These are phyloP conservation scores for Steinernema carpocapsae DNA, from an alignment of 2,888 invertebrate genomes.

Conservation along the genomic window DNA sequence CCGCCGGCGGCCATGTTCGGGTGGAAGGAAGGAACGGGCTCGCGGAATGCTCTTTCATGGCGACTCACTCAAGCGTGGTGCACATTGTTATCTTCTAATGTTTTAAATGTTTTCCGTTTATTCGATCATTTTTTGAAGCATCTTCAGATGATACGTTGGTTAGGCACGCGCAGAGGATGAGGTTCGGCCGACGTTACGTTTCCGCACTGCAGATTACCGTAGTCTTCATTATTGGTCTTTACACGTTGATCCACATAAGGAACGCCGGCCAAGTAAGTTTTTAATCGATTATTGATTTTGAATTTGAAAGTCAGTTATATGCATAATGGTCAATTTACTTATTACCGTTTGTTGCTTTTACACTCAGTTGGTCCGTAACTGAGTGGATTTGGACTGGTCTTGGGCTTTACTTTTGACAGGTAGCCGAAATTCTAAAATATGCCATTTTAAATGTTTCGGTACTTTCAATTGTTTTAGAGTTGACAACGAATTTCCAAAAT, in stretches of 20 bases:
- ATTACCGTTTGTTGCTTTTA: no score
- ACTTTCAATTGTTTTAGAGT: no score
- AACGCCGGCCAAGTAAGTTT: not conserved
- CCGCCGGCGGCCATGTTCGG: constrained; percentile 30
- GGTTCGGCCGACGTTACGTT: constrained; percentile 16
- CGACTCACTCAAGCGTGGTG: constrained; percentile 29
- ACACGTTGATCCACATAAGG: not conserved
- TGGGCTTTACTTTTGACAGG: no score
- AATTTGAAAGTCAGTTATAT: no score
- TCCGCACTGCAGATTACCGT: not conserved
- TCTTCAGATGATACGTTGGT: constrained; percentile 3
- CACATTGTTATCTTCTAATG: constrained; percentile 26
- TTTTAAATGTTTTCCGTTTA: constrained; percentile 30
- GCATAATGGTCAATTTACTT: no score
- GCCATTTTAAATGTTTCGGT: no score
- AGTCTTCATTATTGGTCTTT: constrained; percentile 3
- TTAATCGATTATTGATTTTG: not conserved
- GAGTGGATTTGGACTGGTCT: no score
- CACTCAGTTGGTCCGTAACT: no score
- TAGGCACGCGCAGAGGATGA: not conserved
- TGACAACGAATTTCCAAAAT: no score
- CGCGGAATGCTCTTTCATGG: constrained; percentile 29
- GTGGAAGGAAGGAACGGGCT: constrained; percentile 23
- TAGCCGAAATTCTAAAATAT: no score
- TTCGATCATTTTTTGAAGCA: constrained; percentile 28